A percentile compares a stretch with the other conserved stretches of the same genome.
phyloP scores from a whole-genome alignment of 2,113 vertebrate species.

The Lampris megalopsis region DNA sequence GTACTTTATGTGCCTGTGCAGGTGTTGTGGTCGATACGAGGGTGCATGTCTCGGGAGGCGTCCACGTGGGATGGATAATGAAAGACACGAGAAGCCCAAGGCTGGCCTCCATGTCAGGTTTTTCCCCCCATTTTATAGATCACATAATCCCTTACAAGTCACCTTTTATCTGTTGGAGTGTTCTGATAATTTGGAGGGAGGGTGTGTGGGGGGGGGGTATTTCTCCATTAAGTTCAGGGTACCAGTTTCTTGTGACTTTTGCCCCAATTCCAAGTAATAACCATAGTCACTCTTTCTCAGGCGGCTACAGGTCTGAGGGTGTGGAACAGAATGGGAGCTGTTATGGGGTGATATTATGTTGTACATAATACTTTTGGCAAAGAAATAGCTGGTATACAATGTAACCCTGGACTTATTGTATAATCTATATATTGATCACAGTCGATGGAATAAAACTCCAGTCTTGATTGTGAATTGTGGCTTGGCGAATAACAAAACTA shows the following conservation, averaged over 20 bases:
- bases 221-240: background rate
- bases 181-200: background rate
- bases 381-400: no score
- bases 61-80: slow-evolving; percentile 22
- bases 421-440: no score
- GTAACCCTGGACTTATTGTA: no score
- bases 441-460: no score
- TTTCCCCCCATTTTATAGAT: slow-evolving; percentile 10
- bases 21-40: slow-evolving; percentile 52
- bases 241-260: background rate
- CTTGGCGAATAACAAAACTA: no score
- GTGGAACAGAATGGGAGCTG: no score
- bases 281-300: no score
- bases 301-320: no score
- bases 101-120: slow-evolving; percentile 2
- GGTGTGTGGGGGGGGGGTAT: background rate
- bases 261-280: no score
- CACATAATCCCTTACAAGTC: background rate
- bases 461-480: no score
- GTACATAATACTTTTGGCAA: no score
- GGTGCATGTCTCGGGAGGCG: background rate
- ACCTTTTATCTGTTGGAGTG: slow-evolving; percentile 10
- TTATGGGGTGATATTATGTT: no score
- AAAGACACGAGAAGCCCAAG: slow-evolving; percentile 23
- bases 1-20: slow-evolving; percentile 4